Evolutionary conservation across 2,888 invertebrate genomes (phyloP).

Genomic region (Tholera decimalis): DNA sequence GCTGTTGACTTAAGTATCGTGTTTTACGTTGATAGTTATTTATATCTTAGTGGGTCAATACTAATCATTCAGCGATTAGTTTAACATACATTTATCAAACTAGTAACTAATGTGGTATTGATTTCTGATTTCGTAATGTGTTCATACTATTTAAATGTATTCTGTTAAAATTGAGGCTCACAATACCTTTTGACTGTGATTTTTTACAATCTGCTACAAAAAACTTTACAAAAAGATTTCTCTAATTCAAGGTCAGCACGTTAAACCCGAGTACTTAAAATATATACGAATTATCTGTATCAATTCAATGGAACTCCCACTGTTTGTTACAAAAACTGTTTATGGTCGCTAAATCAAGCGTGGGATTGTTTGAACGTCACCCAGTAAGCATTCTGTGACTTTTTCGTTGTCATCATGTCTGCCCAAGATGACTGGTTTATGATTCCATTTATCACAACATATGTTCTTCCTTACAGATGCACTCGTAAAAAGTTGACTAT

Average conservation of each 20-base stretch:
- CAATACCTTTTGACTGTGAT: neutral
- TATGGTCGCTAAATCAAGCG: conserved; percentile 49
- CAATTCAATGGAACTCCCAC: conserved; percentile 40
- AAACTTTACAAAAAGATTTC: neutral
- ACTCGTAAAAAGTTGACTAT: neutral
- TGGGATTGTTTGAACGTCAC: conserved; percentile 49
- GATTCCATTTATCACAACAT: conserved; percentile 13
- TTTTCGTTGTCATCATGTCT: conserved; percentile 27
- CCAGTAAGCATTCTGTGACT: conserved; percentile 52
- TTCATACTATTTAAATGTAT: too few relatives aligned
- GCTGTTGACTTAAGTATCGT: conserved; percentile 3
- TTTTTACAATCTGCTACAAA: neutral
- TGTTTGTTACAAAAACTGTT: conserved; percentile 47
- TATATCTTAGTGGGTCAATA: conserved; percentile 21
- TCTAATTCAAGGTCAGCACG: conserved; percentile 21
- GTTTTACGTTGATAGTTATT: conserved; percentile 21
- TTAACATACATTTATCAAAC: conserved; percentile 10
- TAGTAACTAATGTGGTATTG: neutral
- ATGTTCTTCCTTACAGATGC: conserved; percentile 24
- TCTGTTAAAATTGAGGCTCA: neutral
- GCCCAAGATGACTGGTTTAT: conserved; percentile 21
- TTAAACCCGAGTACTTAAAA: conserved; percentile 21
- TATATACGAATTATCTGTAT: conserved; percentile 31
- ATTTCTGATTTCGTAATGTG: neutral
- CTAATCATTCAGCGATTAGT: conserved; percentile 7